A percentile compares a stretch with the other conserved stretches of the same genome.
These are phyloP conservation scores for Conistra vaccinii DNA, from an alignment of 2,888 invertebrate genomes.

Conservation along the genomic window DNA sequence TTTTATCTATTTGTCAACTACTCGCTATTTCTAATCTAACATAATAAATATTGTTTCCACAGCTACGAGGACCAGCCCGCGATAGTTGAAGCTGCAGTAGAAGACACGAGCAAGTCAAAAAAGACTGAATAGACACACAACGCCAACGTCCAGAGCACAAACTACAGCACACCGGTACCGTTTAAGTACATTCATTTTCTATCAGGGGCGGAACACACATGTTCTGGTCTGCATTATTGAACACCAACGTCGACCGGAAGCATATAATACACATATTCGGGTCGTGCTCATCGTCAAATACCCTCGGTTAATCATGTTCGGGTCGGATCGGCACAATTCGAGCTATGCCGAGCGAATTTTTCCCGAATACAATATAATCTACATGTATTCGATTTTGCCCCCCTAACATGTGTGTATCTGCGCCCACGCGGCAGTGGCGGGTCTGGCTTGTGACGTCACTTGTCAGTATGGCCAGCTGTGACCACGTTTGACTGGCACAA, in stretches of 20 bases:
- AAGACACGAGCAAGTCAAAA: constrained; percentile 77
- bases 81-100: constrained; percentile 68
- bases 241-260: neutral
- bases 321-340: neutral
- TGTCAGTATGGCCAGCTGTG: constrained; percentile 29
- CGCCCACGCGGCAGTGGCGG: constrained; percentile 31
- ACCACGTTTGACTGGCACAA: constrained; percentile 37
- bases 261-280: neutral
- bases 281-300: neutral
- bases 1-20: neutral
- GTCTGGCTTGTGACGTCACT: constrained; percentile 45
- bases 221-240: neutral
- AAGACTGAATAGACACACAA: constrained; percentile 80
- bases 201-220: neutral
- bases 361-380: neutral
- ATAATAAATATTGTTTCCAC: constrained; percentile 39
- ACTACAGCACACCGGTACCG: constrained; percentile 60
- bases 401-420: constrained; percentile 1
- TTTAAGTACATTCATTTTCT: constrained; percentile 61
- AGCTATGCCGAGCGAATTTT: neutral
- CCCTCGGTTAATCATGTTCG: too few species aligned
- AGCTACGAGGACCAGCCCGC: constrained; percentile 88
- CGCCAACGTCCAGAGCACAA: constrained; percentile 61
- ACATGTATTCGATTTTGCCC: neutral
- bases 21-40: neutral